phyloP scores from a whole-genome alignment of 2,113 vertebrate species.

The Neopipo cinnamomea region DNA sequence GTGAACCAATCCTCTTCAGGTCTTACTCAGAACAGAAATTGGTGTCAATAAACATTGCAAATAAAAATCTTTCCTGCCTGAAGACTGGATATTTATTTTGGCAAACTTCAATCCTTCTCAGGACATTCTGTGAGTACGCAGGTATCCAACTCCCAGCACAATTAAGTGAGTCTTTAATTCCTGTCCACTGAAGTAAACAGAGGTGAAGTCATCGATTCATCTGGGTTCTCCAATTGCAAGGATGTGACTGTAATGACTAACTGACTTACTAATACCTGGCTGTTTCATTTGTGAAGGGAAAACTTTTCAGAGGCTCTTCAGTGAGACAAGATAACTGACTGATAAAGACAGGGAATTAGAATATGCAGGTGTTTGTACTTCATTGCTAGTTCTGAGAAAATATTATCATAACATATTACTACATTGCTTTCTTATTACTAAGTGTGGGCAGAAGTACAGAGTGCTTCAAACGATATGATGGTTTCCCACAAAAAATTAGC shows the following conservation, averaged over 20 bases:
- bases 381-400: not conserved
- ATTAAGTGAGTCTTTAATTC: not conserved
- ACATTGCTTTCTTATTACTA: not conserved
- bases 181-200: not conserved
- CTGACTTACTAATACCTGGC: not conserved
- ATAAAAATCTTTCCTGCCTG: not conserved
- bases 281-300: not conserved
- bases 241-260: not conserved
- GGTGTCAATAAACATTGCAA: not conserved
- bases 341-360: not conserved
- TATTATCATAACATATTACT: constrained; percentile 19
- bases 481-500: constrained; percentile 17
- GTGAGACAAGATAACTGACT: not conserved
- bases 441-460: not conserved
- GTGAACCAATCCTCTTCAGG: not conserved
- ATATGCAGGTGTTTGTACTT: not conserved
- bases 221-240: not conserved
- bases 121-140: not conserved
- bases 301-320: not conserved
- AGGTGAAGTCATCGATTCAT: not conserved
- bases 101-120: not conserved
- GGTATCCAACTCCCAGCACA: not conserved
- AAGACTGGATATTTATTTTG: not conserved
- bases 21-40: not conserved
- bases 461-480: fast-evolving